These are phyloP conservation scores for Temnothorax ravouxi DNA, from an alignment of 2,888 invertebrate species.

Conservation along the genomic window DNA sequence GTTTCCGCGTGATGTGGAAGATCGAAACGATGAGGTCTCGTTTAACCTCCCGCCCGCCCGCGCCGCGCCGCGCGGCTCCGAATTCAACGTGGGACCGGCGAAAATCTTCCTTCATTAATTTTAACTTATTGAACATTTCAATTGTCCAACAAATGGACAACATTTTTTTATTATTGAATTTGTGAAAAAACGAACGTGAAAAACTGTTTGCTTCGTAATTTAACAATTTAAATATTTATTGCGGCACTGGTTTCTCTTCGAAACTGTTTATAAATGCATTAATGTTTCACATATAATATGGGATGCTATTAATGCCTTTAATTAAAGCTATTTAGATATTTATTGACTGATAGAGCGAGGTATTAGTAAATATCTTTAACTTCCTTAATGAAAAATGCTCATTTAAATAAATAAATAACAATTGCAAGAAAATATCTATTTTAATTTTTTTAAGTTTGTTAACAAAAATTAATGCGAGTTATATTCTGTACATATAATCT, in stretches of 20 bases:
- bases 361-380: background rate
- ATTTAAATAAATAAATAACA: background rate
- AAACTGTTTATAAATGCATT: background rate
- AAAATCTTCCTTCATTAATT: constrained; percentile 12
- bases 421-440: background rate
- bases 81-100: constrained; percentile 21
- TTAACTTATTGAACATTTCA: background rate
- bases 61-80: background rate
- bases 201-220: background rate
- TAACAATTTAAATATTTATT: constrained; percentile 24
- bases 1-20: constrained; percentile 56
- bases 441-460: background rate
- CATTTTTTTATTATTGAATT: background rate
- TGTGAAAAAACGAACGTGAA: background rate
- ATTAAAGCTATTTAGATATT: constrained; percentile 17
- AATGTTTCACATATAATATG: background rate
- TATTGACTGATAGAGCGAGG: background rate
- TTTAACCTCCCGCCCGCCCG: constrained; percentile 9
- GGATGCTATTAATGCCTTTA: background rate
- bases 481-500: background rate
- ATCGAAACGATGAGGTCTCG: constrained; percentile 54
- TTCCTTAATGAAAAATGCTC: background rate
- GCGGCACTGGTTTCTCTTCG: background rate
- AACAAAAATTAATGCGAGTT: background rate
- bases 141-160: background rate